Base-by-base conservation (phyloP, 2,888 invertebrate species). In the Pycnomerus fuliginosus region DNA sequence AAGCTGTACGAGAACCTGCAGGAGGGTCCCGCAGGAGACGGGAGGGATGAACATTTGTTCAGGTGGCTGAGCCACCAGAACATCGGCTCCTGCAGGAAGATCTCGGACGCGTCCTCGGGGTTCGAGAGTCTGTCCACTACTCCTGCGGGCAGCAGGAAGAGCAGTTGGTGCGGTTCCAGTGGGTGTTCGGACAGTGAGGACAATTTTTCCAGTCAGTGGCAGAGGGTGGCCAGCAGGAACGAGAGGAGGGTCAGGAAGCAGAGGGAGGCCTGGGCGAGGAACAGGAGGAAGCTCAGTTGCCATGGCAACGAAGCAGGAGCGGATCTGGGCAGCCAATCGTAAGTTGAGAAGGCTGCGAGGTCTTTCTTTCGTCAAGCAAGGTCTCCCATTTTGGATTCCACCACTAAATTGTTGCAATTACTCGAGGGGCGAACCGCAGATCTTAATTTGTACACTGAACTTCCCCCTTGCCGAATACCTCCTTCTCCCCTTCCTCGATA, bases 241-340 rank as follows among this genome's bases (percentile, higher is more conserved):
- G 72, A 72, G 45, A 65, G 70, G 49, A 61, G 71, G 43, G 45
- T 73, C 44, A 65, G 65, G 60, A 70, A 72, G 51, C 72, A 73
- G 48, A 55, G 73, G 50, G 72, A 72, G 48, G 73, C 72, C 2
- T 73, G 73, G 73, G 70, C 72, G 17, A 64, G 71, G 50, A 72
- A 70, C 46, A 62, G 64, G 32, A 62, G 72, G 53, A 71, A 69
- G 55, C 50, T 73, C 22, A 72, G 72, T 52, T 55, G 63, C n/a
- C n/a, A n/a, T n/a, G n/a, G n/a, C n/a, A n/a, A n/a, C n/a, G n/a
- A n/a, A n/a, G n/a, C n/a, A n/a, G n/a, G n/a, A n/a, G n/a, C n/a
- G n/a, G n/a, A 29, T 48, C 44, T 62, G 30, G 50, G 50, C 43
- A 47, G 33, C 44, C 64, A 65, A 53, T 55, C 59, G 66, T 65